A percentile compares a stretch with the other conserved stretches of the same genome.
Conservation (phyloP, 1,140 invertebrate genomes). For the Panulirus ornatus region DNA sequence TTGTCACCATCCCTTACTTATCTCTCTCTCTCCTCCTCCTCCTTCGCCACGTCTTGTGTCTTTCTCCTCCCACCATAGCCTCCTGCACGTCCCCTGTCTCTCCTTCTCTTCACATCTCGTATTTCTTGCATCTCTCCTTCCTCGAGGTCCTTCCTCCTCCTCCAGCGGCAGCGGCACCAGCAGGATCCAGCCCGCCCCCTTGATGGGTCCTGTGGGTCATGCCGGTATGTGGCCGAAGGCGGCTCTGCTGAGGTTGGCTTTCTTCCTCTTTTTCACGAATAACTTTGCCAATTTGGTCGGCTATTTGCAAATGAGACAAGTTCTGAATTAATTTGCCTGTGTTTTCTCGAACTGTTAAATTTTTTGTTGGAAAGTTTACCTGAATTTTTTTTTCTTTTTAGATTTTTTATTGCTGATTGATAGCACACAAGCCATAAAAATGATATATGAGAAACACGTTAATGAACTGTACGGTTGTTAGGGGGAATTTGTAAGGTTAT, state of each 20-base stretch:
- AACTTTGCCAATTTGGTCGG: conserved; percentile 13
- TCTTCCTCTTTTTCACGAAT: neutral
- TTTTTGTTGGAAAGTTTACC: neutral
- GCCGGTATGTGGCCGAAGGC: neutral
- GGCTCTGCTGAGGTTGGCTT: neutral
- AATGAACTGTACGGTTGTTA: too few relatives aligned
- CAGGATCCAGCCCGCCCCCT: too few relatives aligned
- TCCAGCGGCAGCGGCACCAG: too few relatives aligned
- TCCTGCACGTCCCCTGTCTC: neutral
- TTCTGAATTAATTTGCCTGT: conserved; percentile 14
- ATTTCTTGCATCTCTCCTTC: neutral
- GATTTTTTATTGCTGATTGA: neutral
- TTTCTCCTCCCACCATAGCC: neutral
- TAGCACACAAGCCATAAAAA: too few relatives aligned
- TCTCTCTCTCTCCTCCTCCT: neutral
- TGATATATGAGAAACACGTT: too few relatives aligned
- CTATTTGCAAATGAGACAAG: conserved; percentile 19
- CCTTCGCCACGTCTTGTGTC: neutral
- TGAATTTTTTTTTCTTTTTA: neutral
- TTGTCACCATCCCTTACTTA: too few relatives aligned
- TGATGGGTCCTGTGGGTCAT: too few relatives aligned
- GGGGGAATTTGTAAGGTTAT: too few relatives aligned
- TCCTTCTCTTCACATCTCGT: neutral
- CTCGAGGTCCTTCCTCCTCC: neutral
- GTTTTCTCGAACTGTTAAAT: neutral